Evolutionary conservation across 2,113 vertebrate species (phyloP), one percentile per base, ranked within the genome.

Genomic region (Mastomys coucha): DNA sequence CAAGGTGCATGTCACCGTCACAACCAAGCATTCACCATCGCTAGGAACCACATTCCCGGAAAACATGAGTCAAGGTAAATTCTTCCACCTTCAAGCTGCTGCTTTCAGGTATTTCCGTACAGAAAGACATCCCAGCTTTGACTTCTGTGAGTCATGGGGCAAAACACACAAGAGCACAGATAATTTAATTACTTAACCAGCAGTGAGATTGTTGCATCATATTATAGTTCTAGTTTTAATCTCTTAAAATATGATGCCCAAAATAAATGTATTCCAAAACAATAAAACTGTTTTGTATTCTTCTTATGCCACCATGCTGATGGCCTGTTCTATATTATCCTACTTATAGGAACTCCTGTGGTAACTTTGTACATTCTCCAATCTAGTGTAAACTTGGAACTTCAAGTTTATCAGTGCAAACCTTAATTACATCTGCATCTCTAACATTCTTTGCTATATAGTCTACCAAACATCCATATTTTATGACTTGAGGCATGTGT

Each of bases 1-100:
- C 31, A 36, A 56, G 49, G 4, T 19, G 28, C 78, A 36, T 13
- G 20, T 42, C 20, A 24, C 36, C 42, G 56, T 10, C 22, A 33
- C 17, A 3, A 10, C 31, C 12, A 51, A 1, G 45, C 26, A 2
- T 33, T 9, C 3, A 17, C 77, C 17, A 60, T 11, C 11, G 1
- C 56, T 20, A 22, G n/a, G 19, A n/a, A 82, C 36, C 8, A 24
- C 22, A 12, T 42, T 4, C 20, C 31, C 22, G 39, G n/a, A 39
- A 82, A 26, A 7, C 20, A 13, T 39, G 22, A 42, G 39, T 11
- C 36, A 39, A 60, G 26, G 16, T 39, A 39, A 82, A 82, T 12
- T 19, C 19, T 82, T 36, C 36, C n/a, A 39, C 8, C 11, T 22
- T 84, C 14, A 36, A 42, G 22, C 24, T 26, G 33, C 53, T 84